Percentiles rank a stretch among this genome's conserved stretches.
These are phyloP conservation scores for Megalonaias nervosa DNA, from an alignment of 1,140 invertebrate species.

Conservation along the genomic window DNA sequence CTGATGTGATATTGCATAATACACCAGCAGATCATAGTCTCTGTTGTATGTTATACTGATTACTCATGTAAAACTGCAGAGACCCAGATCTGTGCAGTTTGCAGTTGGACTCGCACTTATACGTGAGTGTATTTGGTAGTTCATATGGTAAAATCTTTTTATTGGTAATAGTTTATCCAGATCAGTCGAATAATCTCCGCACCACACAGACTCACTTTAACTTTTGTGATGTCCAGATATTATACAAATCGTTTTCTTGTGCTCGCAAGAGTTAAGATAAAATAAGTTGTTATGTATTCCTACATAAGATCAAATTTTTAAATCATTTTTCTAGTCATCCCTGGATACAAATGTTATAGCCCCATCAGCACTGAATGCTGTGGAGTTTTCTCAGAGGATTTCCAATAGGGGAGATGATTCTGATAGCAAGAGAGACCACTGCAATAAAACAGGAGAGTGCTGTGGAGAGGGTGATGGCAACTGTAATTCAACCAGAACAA, in stretches of 20 bases:
- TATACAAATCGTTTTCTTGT: not conserved
- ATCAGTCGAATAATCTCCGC: too few relatives aligned
- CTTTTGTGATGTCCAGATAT: too few relatives aligned
- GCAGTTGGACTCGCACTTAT: too few relatives aligned
- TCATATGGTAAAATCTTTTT: too few relatives aligned
- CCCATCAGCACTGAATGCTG: slow-evolving; percentile 47
- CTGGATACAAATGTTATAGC: slow-evolving; percentile 46
- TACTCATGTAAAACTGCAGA: too few relatives aligned
- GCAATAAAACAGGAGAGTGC: slow-evolving; percentile 17
- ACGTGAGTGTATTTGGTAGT: too few relatives aligned
- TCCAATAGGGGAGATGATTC: slow-evolving; percentile 20
- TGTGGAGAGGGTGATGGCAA: slow-evolving; percentile 53
- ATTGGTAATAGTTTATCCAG: not conserved
- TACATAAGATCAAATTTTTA: not conserved
- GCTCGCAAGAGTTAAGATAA: not conserved
- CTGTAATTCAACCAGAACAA: slow-evolving; percentile 29
- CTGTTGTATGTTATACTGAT: too few relatives aligned
- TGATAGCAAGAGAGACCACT: slow-evolving; percentile 9
- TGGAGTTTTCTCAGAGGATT: slow-evolving; percentile 46
- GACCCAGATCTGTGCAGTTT: too few relatives aligned
- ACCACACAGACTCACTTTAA: not conserved
- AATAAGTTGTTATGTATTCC: not conserved
- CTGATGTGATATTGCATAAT: too few relatives aligned
- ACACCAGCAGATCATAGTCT: too few relatives aligned
- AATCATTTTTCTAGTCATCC: slow-evolving; percentile 36